phyloP scores from a whole-genome alignment of 2,888 invertebrate species.

The Lissonota sp. region DNA sequence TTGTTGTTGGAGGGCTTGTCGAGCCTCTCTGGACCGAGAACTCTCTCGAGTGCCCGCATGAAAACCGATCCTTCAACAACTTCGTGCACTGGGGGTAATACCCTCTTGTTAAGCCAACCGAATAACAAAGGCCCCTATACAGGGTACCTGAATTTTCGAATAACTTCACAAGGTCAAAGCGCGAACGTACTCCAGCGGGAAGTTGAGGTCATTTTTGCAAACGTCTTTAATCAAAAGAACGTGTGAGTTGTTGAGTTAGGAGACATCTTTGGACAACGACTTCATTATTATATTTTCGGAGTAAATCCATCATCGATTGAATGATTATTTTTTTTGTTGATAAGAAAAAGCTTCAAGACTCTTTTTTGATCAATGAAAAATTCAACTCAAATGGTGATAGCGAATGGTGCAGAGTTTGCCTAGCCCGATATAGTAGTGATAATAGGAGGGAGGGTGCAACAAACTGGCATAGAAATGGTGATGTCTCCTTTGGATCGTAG shows the following conservation, averaged over 20 bases:
- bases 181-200: not conserved
- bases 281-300: no score
- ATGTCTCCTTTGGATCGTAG: no score
- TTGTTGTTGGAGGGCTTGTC: conserved; percentile 1
- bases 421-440: not conserved
- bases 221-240: no score
- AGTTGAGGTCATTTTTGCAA: no score
- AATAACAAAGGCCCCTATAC: not conserved
- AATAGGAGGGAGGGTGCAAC: not conserved
- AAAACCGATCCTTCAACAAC: conserved; percentile 53
- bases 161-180: not conserved
- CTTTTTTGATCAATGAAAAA: not conserved
- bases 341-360: not conserved
- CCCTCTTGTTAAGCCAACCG: conserved; percentile 31
- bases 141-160: not conserved
- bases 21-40: not conserved
- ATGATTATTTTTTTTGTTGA: no score
- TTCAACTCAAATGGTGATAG: not conserved
- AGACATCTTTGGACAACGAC: no score
- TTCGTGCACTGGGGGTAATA: conserved; percentile 25
- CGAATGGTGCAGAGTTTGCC: conserved; percentile 6
- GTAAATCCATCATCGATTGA: no score
- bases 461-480: not conserved
- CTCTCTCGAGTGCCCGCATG: conserved; percentile 50
- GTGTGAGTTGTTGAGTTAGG: no score